A percentile compares a stretch with the other conserved stretches of the same genome.
Conservation (phyloP, 2,888 invertebrate genomes). For the Lithophane ornitopus region DNA sequence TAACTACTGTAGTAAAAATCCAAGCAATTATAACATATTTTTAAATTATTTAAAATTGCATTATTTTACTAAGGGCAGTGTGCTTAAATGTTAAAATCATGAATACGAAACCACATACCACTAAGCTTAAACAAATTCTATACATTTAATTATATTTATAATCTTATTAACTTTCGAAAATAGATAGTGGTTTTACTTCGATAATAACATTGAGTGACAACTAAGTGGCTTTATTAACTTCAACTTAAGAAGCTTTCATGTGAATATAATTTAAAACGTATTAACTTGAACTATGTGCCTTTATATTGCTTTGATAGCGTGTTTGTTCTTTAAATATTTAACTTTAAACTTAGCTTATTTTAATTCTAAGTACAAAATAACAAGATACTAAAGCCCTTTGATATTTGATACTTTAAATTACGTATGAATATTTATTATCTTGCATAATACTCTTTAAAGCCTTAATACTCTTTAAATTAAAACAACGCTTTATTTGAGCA, state of each 20-base stretch:
- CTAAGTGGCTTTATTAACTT: conserved; percentile 34
- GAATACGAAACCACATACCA: not conserved
- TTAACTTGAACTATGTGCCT: conserved; percentile 12
- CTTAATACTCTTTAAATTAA: not conserved
- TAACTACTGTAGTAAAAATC: not conserved
- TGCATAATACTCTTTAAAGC: too few species aligned
- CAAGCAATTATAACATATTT: not conserved
- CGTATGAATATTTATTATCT: conserved; percentile 34
- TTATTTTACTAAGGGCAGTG: not conserved
- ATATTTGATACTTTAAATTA: conserved; percentile 17
- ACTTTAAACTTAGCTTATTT: conserved; percentile 26
- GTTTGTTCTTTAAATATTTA: conserved; percentile 3
- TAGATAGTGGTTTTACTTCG: conserved; percentile 2
- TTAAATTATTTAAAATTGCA: not conserved
- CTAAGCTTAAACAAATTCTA: not conserved
- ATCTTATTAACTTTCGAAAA: conserved; percentile 1
- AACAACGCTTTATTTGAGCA: conserved; percentile 11
- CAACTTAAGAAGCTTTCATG: conserved; percentile 28
- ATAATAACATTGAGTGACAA: conserved; percentile 26
- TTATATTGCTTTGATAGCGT: conserved; percentile 16
- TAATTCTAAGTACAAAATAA: conserved; percentile 35
- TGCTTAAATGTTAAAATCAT: not conserved
- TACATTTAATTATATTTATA: not conserved
- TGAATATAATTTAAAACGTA: conserved; percentile 47
- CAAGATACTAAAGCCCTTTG: conserved; percentile 27